phyloP scores from a whole-genome alignment of 1,140 invertebrate genomes.

The Tetragnatha versicolor region DNA sequence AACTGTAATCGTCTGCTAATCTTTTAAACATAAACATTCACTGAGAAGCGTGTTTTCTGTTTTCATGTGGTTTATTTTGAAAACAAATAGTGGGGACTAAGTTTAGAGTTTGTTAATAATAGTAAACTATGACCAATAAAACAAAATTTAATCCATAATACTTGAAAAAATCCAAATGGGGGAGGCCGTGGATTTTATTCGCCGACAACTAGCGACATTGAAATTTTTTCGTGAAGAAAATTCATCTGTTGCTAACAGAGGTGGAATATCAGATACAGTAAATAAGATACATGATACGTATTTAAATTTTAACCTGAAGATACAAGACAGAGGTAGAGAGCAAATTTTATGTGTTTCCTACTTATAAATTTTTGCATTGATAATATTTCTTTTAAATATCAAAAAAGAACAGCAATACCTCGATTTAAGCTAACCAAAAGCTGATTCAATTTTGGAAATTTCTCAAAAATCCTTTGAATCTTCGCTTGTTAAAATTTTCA shows the following conservation, averaged over 20 bases:
- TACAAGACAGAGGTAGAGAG: conserved; percentile 29
- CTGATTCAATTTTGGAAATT: not conserved
- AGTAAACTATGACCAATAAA: too few species aligned
- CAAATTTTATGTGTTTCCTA: not conserved
- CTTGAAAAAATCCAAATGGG: too few species aligned
- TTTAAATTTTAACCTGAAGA: not conserved
- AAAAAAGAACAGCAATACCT: not conserved
- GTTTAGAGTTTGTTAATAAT: too few species aligned
- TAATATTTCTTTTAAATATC: not conserved
- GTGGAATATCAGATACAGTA: not conserved
- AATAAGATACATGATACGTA: conserved; percentile 22
- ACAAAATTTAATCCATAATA: too few species aligned
- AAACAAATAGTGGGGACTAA: too few species aligned
- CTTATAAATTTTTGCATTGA: not conserved
- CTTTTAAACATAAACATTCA: too few species aligned
- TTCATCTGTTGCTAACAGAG: not conserved
- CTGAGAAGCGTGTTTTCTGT: too few species aligned
- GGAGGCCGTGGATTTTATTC: not conserved
- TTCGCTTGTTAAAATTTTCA: not conserved
- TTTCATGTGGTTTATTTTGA: too few species aligned
- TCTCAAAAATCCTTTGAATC: not conserved
- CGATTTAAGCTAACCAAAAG: too few species aligned
- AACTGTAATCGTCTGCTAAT: too few species aligned
- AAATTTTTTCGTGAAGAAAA: not conserved
- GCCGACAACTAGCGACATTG: not conserved